Evolutionary conservation across 23 tunicate genomes (phyloP).

Genomic region (Phallusia fumigata): DNA sequence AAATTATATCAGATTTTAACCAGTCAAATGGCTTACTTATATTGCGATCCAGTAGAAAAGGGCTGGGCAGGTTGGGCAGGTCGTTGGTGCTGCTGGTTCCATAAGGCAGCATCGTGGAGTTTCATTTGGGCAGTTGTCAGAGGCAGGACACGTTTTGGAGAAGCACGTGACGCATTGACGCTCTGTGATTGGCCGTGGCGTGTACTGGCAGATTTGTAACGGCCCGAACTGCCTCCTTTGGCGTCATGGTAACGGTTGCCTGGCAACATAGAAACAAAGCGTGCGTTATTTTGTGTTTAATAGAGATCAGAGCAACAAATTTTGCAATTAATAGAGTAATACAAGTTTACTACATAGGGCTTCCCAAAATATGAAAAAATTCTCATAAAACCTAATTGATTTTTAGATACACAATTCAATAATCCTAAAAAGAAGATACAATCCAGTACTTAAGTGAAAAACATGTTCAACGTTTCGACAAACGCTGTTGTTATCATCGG

Average conservation of each 20-base stretch:
- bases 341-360: too few species aligned
- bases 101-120: slow-evolving; percentile 9
- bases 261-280: background rate
- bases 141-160: background rate
- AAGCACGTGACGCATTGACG: background rate
- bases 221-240: background rate
- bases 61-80: background rate
- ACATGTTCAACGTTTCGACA: too few species aligned
- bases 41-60: background rate
- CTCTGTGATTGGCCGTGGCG: slow-evolving; percentile 1
- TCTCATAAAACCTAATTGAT: too few species aligned
- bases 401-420: too few species aligned
- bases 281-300: too few species aligned
- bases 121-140: slow-evolving; percentile 19
- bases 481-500: too few species aligned
- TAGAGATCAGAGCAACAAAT: too few species aligned
- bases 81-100: background rate
- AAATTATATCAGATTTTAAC: too few species aligned
- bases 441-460: too few species aligned
- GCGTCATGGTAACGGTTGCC: slow-evolving; percentile 1
- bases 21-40: background rate
- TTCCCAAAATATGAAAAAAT: too few species aligned
- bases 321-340: too few species aligned
- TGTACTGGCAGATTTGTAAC: background rate
- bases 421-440: too few species aligned